phyloP scores from a whole-genome alignment of 1,140 invertebrate genomes.

The Neocloeon triangulifer region DNA sequence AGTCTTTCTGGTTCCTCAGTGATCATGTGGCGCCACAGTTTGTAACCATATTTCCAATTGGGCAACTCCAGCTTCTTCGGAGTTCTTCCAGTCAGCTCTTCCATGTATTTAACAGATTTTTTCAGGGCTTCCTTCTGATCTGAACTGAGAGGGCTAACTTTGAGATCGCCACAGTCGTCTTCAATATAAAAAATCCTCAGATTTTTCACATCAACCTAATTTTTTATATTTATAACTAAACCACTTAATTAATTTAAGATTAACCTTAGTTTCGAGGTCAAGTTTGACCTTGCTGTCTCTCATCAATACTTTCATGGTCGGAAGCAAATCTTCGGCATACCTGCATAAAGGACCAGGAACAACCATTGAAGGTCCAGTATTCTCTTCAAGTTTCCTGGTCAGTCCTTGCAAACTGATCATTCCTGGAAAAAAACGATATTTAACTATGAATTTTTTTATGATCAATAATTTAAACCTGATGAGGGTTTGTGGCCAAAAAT shows the following conservation, averaged over 20 bases:
- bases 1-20: constrained; percentile 38
- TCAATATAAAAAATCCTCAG: no score
- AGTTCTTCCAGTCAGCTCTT: constrained; percentile 8
- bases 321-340: constrained; percentile 27
- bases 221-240: no score
- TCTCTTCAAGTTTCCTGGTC: constrained; percentile 5
- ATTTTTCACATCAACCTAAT: no score
- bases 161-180: constrained; percentile 9
- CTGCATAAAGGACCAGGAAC: constrained; percentile 32
- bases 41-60: constrained; percentile 33
- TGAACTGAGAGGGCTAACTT: constrained; percentile 9
- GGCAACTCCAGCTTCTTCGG: constrained; percentile 21
- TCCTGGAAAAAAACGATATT: constrained; percentile 9
- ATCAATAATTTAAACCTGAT: constrained; percentile 15
- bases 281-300: constrained; percentile 15
- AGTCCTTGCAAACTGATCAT: constrained; percentile 7
- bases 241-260: no score
- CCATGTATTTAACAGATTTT: constrained; percentile 3
- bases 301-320: constrained; percentile 20
- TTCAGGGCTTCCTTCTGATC: not conserved
- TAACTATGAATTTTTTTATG: constrained; percentile 7
- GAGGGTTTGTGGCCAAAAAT: constrained; percentile 39
- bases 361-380: constrained; percentile 8
- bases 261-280: constrained; percentile 16
- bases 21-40: constrained; percentile 54